Conservation (phyloP, 1,140 invertebrate species). For the Ceratina australensis region DNA sequence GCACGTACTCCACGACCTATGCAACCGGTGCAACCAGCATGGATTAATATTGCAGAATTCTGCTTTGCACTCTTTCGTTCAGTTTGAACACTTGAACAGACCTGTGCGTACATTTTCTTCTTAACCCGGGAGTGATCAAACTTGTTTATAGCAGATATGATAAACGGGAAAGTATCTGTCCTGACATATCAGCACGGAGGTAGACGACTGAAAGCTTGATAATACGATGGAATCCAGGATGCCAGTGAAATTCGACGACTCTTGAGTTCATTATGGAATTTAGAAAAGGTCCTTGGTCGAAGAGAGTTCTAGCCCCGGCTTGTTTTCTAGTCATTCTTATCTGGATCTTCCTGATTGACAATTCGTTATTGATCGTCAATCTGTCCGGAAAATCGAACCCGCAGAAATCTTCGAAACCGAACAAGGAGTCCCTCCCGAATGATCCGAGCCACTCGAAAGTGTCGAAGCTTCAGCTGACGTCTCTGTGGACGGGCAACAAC, state of each 20-base stretch:
- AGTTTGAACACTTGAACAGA: too few relatives aligned
- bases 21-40: background rate
- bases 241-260: slow-evolving; percentile 58
- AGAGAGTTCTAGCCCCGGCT: slow-evolving; percentile 45
- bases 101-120: too few relatives aligned
- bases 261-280: slow-evolving; percentile 57
- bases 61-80: too few relatives aligned
- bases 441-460: slow-evolving; percentile 10
- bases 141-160: slow-evolving; percentile 28
- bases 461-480: slow-evolving; percentile 64
- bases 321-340: slow-evolving; percentile 48
- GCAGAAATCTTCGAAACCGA: slow-evolving; percentile 27
- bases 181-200: slow-evolving; percentile 33
- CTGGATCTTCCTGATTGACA: slow-evolving; percentile 57
- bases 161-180: background rate
- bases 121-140: background rate
- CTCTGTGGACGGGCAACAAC: slow-evolving; percentile 65
- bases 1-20: background rate
- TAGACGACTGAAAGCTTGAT: slow-evolving; percentile 34
- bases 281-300: slow-evolving; percentile 53
- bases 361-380: slow-evolving; percentile 45
- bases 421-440: slow-evolving; percentile 12
- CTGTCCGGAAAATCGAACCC: slow-evolving; percentile 32
- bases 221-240: slow-evolving; percentile 58
- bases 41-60: too few relatives aligned